Percentiles rank a stretch among this genome's conserved stretches.
These are phyloP conservation scores for Hyperoodon ampullatus DNA, from an alignment of 2,113 vertebrate species.

Conservation along the genomic window DNA sequence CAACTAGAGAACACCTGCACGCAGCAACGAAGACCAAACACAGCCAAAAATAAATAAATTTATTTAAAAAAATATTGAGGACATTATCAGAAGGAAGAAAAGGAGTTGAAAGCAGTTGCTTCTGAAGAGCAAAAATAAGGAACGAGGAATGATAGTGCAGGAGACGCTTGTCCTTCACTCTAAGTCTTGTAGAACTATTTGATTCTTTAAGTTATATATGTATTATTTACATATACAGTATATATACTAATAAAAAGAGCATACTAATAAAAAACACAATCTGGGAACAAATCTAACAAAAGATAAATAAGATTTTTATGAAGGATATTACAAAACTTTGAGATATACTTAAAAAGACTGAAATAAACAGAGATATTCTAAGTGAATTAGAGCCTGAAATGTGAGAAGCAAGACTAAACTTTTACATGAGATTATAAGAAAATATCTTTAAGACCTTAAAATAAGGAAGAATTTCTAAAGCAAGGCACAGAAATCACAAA, in stretches of 20 bases:
- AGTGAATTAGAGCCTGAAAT: not conserved
- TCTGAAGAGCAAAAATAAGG: not conserved
- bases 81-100: not conserved
- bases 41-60: no score
- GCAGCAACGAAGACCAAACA: no score
- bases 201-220: not conserved
- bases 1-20: no score
- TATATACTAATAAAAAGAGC: not conserved
- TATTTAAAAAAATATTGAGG: not conserved
- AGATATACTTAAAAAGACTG: not conserved
- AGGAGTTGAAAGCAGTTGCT: not conserved
- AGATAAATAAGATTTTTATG: not conserved
- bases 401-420: not conserved
- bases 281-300: not conserved
- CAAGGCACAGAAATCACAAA: not conserved
- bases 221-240: not conserved
- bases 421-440: not conserved
- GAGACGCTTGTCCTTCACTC: not conserved
- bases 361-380: not conserved
- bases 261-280: not conserved
- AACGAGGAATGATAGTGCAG: not conserved
- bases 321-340: constrained; percentile 3
- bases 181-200: not conserved
- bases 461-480: not conserved
- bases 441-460: constrained; percentile 15